Base-by-base conservation (phyloP, 2,888 invertebrate species). In the Andrena marginata region DNA sequence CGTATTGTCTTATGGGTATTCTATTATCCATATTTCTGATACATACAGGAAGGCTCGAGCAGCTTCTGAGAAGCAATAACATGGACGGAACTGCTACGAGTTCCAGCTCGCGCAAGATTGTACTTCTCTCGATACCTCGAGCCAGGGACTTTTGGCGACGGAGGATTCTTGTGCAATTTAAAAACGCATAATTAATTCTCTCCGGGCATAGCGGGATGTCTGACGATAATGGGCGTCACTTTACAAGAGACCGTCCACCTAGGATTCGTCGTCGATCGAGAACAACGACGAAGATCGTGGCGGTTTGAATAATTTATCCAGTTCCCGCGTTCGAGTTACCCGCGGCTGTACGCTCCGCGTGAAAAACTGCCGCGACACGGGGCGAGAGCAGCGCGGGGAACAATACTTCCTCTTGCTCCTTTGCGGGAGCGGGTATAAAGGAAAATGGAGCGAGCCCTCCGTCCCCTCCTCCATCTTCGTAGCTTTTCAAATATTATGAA, bases 241-340 rank as follows among this genome's bases (percentile, higher is more conserved):
- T 7, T 29, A 26, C 20, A 20, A 7, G 4, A 2, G 20, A 31
- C 10, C 20, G 2, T 4, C 3, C 3, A 8, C 29, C 49, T 16
- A 33, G 31, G 51, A 29, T 49, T 78, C 54, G 10, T 31, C 4
- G 60, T 48, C 26, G 33, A 26, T 13, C 23, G 4, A 6, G 23
- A 16, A 8, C 26, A 48, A 42, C 69, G 59, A 59, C 54, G 60
- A 77, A 76, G 75, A 73, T 86, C 76, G 51, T 76, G 7, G 68
- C 56, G 70, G 80, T 88, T 80, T 84, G 80, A 82, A 86, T 86
- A 88, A 87, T 88, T 87, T 80, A 86, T 84, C 81, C 82, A 68
- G 73, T 35, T 62, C 51, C 73, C 23, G 29, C 49, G 62, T 77
- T 75, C 49, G 64, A 62, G 78, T 88, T 70, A 80, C 64, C 71